Base-by-base conservation (phyloP, 2,888 invertebrate genomes). In the Petrolisthes manimaculis region DNA sequence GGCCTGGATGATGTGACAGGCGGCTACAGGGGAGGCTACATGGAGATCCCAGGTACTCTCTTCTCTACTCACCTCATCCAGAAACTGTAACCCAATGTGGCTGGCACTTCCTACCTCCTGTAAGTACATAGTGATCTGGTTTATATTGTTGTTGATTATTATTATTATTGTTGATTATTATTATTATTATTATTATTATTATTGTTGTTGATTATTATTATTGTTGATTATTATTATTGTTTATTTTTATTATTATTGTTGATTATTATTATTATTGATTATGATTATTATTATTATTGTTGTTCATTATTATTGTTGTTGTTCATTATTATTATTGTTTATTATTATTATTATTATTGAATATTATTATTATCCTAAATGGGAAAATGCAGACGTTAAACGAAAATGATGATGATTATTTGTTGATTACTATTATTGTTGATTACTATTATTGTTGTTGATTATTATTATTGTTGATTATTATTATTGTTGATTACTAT, bases 1-100 rank as follows among this genome's bases (percentile, higher is more conserved):
- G 53, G 85, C 88, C 82, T 89, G 85, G 6, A 89, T 85, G 69
- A 89, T 74, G 54, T 89, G 88, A 55, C 85, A 89, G 24, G 85
- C 82, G 1, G 78, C 88, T 4, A 82, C 78, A 6, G 82, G 61
- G 1, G 88, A 77, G 4, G 88, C 83, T 24, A 89, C 85, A 24
- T 89, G 88, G 9, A 89, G 85, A n/a, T 71, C 69, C 88, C 88
- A 89, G 6, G 67, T 55, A 9, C 67, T 85, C 69, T 85, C 88
- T 18, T 3, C 21, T 5, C 85, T 82, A 4, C 77, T 85, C 4
- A 82, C 85, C 77, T 89, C 88, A n/a, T 89, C 88, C 69, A 75
- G 82, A 71, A 85, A 89, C 82, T 85, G 88, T 18, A 89, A 69
- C 9, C 24, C 54, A 5, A 89, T 24, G 55, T 89, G 88, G 55